Evolutionary conservation across 2,888 invertebrate genomes (phyloP), one percentile per base, ranked within the genome.

Genomic region (Harpalus rubripes): DNA sequence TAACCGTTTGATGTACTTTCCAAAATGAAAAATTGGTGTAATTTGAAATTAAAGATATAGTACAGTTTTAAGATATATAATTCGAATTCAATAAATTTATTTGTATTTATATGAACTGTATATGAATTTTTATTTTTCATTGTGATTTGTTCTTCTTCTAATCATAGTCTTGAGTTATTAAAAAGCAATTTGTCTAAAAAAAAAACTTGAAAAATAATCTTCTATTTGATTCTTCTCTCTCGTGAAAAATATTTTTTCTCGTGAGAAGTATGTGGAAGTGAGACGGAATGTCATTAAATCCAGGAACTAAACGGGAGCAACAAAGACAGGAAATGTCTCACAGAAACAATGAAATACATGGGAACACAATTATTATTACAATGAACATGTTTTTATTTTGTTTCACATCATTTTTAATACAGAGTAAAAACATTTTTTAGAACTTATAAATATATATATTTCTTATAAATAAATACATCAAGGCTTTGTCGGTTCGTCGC

Each of bases 301-400:
- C 74, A 74, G 74, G 74, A 74, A 74, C 74, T 80, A 80, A 80
- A 32, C 56, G 39, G 80, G 26, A 59, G 78, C 39, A 59, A 78
- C 26, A 78, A 32, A 80, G 80, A 80, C 32, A 61, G 61, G 59
- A 59, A 61, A 41, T 61, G 39, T 84, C 84, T 65, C 84, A 84
- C 61, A 78, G 63, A 44, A 41, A 84, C 84, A 84, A 84, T 84
- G 63, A 78, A 76, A 84, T 76, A 58, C 78, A 63, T 84, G 84
- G 52, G 84, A 84, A 84, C 52, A 16, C n/a, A 22, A 15, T 76
- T 76, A 76, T 78, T 78, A 78, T 61, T 58, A 78, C 78, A 78
- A 78, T 58, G 58, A 58, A 32, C 52, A 52, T 26, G 56, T 44
- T 78, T 58, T 78, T 78, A 58, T 26, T 58, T 41, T 44, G 44